Percentiles rank a stretch among this genome's conserved stretches.
phyloP scores from a whole-genome alignment of 1,140 invertebrate species.

The Mylabris phalerata region DNA sequence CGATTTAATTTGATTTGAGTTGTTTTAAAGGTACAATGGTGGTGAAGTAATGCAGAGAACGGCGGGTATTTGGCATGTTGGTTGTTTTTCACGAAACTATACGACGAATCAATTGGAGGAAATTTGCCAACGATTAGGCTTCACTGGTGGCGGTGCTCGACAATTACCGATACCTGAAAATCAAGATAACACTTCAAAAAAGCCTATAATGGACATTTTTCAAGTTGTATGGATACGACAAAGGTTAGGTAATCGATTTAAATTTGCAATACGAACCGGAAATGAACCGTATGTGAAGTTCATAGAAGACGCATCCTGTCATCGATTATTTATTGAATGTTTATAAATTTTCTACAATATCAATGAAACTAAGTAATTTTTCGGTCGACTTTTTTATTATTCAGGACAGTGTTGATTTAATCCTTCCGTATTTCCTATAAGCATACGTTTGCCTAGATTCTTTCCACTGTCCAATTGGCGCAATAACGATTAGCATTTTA shows the following conservation, averaged over 20 bases:
- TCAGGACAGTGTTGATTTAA: slow-evolving; percentile 4
- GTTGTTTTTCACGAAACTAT: slow-evolving; percentile 46
- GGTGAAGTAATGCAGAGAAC: slow-evolving; percentile 50
- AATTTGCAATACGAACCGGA: slow-evolving; percentile 29
- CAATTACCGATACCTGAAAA: slow-evolving; percentile 12
- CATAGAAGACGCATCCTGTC: slow-evolving; percentile 26
- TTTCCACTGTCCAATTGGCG: slow-evolving; percentile 9
- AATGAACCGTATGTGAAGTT: slow-evolving; percentile 32
- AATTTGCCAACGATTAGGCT: slow-evolving; percentile 44
- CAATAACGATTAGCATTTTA: slow-evolving; percentile 26
- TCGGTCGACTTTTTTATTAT: not conserved
- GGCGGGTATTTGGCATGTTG: slow-evolving; percentile 53
- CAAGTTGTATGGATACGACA: slow-evolving; percentile 30
- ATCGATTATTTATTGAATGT: slow-evolving; percentile 32
- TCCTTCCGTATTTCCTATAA: slow-evolving; percentile 1
- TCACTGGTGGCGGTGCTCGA: slow-evolving; percentile 18
- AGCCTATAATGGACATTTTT: slow-evolving; percentile 30
- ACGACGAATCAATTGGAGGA: slow-evolving; percentile 37
- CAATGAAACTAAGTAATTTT: slow-evolving; percentile 1
- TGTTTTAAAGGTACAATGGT: slow-evolving; percentile 40
- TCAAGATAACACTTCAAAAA: slow-evolving; percentile 6
- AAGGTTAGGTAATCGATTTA: slow-evolving; percentile 18
- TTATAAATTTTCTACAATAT: slow-evolving; percentile 9
- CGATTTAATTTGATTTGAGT: not conserved
- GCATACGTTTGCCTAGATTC: slow-evolving; percentile 20